These are phyloP conservation scores for Drosophila cardini DNA, from an alignment of 1,140 invertebrate species.

Conservation along the genomic window DNA sequence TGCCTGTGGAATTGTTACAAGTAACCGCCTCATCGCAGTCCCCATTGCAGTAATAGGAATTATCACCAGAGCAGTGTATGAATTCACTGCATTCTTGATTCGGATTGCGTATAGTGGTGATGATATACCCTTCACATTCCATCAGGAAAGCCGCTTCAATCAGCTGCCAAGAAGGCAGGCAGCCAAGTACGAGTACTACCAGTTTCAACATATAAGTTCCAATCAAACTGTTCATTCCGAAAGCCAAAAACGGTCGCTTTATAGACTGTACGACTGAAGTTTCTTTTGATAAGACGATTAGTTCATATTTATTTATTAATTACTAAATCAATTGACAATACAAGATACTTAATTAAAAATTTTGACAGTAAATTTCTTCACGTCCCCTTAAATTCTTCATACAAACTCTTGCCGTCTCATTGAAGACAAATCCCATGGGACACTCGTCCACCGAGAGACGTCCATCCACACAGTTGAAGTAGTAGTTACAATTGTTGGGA, in stretches of 20 bases:
- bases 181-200: conserved; percentile 41
- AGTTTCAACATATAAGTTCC: conserved; percentile 56
- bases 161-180: conserved; percentile 36
- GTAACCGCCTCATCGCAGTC: conserved; percentile 53
- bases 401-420: conserved; percentile 37
- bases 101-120: conserved; percentile 47
- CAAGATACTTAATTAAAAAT: conserved; percentile 63
- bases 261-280: conserved; percentile 37
- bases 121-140: conserved; percentile 73
- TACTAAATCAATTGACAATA: conserved; percentile 43
- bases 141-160: conserved; percentile 49
- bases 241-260: conserved; percentile 43
- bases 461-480: conserved; percentile 68
- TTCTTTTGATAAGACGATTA: conserved; percentile 57
- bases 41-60: conserved; percentile 72
- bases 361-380: conserved; percentile 7
- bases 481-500: conserved; percentile 79
- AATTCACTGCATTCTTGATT: conserved; percentile 67
- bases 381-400: conserved; percentile 20
- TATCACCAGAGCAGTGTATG: conserved; percentile 69
- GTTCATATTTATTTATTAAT: conserved; percentile 67
- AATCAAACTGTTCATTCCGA: conserved; percentile 37
- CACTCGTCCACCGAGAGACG: conserved; percentile 73
- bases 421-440: conserved; percentile 62
- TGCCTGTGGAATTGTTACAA: conserved; percentile 29